Evolutionary conservation across 2,797 vertebrate genomes (phyloP).

Genomic region (Gadopsis bispinosus): DNA sequence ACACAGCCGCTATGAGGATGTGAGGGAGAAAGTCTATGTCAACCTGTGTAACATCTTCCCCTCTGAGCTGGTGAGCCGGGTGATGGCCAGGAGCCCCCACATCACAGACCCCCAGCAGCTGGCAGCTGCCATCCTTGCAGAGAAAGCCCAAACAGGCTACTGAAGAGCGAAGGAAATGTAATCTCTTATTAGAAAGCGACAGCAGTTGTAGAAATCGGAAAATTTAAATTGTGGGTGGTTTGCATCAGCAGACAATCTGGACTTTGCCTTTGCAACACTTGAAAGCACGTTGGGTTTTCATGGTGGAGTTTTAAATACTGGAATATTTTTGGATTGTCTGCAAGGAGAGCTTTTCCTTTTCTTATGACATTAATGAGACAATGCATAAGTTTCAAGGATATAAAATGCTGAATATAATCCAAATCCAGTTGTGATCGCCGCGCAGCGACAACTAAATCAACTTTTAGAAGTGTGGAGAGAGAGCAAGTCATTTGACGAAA

Average conservation of each 20-base stretch:
- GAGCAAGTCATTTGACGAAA: not conserved
- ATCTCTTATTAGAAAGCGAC: not conserved
- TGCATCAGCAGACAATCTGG: constrained; percentile 12
- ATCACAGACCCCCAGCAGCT: constrained; percentile 94
- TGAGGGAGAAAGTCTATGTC: constrained; percentile 91
- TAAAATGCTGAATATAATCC: constrained; percentile 38
- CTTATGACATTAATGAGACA: constrained; percentile 12
- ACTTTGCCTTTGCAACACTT: not conserved
- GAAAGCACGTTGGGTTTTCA: not conserved
- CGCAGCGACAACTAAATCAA: constrained; percentile 15
- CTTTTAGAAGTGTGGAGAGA: not conserved
- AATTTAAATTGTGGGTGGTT: not conserved
- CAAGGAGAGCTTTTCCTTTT: constrained; percentile 20
- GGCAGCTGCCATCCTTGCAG: constrained; percentile 94
- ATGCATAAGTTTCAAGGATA: constrained; percentile 18
- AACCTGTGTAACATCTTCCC: constrained; percentile 99
- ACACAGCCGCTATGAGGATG: constrained; percentile 84
- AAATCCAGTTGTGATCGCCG: constrained; percentile 24
- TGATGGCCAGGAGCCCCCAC: constrained; percentile 95
- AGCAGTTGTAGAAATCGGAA: not conserved
- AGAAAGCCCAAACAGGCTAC: constrained; percentile 93
- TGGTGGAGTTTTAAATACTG: not conserved
- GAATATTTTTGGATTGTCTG: constrained; percentile 20
- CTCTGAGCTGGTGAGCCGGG: constrained; percentile 91
- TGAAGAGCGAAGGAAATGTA: constrained; percentile 71